These are phyloP conservation scores for Lycaena phlaeas DNA, from an alignment of 2,888 invertebrate genomes.

Conservation along the genomic window DNA sequence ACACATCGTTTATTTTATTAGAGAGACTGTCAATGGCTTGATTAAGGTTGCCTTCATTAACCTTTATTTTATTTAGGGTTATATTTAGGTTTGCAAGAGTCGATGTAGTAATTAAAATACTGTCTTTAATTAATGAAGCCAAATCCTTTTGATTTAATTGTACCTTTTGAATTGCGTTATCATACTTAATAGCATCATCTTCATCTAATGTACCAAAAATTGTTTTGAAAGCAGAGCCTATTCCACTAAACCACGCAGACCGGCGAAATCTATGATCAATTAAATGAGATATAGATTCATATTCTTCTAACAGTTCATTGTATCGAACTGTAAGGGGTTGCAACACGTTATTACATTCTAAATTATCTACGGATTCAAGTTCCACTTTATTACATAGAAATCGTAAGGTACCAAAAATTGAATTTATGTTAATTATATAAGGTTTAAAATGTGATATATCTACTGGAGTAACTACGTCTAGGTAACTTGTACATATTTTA, in stretches of 20 bases:
- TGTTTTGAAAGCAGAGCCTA: constrained; percentile 21
- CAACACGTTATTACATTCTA: constrained; percentile 8
- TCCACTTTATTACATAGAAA: constrained; percentile 3
- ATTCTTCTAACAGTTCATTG: constrained; percentile 7
- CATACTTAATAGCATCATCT: constrained; percentile 23
- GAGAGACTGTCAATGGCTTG: no score
- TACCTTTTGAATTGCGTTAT: constrained; percentile 18
- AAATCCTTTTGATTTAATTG: constrained; percentile 15
- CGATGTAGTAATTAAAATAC: constrained; percentile 13
- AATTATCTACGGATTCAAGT: background rate
- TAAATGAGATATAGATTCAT: constrained; percentile 9
- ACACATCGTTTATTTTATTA: no score
- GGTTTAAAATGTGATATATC: background rate
- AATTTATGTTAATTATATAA: background rate
- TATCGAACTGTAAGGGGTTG: constrained; percentile 6
- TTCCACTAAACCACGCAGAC: constrained; percentile 19
- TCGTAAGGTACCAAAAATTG: background rate
- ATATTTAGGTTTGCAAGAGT: background rate
- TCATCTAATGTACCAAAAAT: constrained; percentile 24
- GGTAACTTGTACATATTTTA: constrained; percentile 6
- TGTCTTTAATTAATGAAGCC: constrained; percentile 16
- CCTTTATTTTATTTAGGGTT: constrained; percentile 7
- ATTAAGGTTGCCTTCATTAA: constrained; percentile 3
- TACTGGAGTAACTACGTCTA: background rate
- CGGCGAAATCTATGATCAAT: constrained; percentile 6